Evolutionary conservation across 2,797 vertebrate genomes (phyloP).

Genomic region (Rhynchonycteris naso): DNA sequence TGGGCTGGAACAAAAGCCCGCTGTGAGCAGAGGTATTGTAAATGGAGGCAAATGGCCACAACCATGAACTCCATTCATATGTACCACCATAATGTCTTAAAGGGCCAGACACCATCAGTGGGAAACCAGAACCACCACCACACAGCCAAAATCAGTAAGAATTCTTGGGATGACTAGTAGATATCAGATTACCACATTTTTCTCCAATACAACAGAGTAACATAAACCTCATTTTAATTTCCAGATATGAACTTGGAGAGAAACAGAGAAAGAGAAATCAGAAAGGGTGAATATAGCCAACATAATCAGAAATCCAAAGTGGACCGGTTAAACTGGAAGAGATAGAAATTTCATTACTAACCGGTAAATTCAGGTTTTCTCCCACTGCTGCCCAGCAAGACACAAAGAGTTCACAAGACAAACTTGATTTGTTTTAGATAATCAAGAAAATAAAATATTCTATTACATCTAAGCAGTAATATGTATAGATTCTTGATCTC

Average conservation of each 20-base stretch:
- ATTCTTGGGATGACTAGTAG: neutral
- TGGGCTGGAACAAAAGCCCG: neutral
- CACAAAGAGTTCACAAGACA: neutral
- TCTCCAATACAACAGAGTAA: neutral
- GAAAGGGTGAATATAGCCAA: neutral
- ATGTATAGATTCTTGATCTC: neutral
- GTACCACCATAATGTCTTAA: neutral
- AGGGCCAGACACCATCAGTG: neutral
- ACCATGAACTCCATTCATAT: neutral
- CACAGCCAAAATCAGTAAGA: neutral
- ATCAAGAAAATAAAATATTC: constrained; percentile 25
- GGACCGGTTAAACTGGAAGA: neutral
- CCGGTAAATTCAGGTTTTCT: neutral
- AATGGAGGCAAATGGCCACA: neutral
- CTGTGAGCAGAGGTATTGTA: neutral
- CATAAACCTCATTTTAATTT: neutral
- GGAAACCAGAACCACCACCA: neutral
- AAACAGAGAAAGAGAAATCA: neutral
- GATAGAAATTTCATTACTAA: neutral
- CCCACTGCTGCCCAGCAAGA: neutral
- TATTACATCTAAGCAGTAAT: neutral
- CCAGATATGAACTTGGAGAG: neutral
- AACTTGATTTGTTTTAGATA: constrained; percentile 24
- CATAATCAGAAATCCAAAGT: constrained; percentile 2
- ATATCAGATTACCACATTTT: neutral